phyloP scores from a whole-genome alignment of 92 coral and sea anemone genomes.

The Meandrina meandrites region DNA sequence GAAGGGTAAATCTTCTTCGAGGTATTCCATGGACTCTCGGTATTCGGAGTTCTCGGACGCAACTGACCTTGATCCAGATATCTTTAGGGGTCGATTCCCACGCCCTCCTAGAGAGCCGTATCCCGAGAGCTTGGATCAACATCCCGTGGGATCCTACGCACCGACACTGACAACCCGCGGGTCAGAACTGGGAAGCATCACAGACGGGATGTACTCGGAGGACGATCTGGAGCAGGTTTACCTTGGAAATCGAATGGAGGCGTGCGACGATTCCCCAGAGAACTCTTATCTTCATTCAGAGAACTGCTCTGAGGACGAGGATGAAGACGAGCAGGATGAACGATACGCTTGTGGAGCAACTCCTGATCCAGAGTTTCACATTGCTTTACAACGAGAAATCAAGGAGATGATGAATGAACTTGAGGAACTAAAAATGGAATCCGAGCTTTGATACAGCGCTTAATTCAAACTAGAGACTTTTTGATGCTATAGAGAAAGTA shows the following conservation, averaged over 20 bases:
- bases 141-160: conserved; percentile 82
- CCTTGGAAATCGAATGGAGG: conserved; percentile 90
- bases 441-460: conserved; percentile 55
- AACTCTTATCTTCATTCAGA: conserved; percentile 87
- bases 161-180: conserved; percentile 74
- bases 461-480: background rate
- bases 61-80: conserved; percentile 78
- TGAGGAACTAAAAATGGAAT: conserved; percentile 77
- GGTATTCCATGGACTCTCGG: conserved; percentile 86
- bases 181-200: conserved; percentile 84
- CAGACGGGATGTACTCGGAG: conserved; percentile 81
- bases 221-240: conserved; percentile 84
- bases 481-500: background rate
- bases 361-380: conserved; percentile 63
- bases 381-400: conserved; percentile 68
- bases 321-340: conserved; percentile 43
- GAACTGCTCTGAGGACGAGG: conserved; percentile 80
- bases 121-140: conserved; percentile 81
- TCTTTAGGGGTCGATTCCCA: conserved; percentile 81
- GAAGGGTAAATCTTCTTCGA: conserved; percentile 64
- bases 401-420: conserved; percentile 79
- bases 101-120: conserved; percentile 88
- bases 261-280: conserved; percentile 90
- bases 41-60: conserved; percentile 78
- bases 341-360: conserved; percentile 32